Evolutionary conservation across 2,888 invertebrate genomes (phyloP).

Genomic region (Drosophila pegasa): DNA sequence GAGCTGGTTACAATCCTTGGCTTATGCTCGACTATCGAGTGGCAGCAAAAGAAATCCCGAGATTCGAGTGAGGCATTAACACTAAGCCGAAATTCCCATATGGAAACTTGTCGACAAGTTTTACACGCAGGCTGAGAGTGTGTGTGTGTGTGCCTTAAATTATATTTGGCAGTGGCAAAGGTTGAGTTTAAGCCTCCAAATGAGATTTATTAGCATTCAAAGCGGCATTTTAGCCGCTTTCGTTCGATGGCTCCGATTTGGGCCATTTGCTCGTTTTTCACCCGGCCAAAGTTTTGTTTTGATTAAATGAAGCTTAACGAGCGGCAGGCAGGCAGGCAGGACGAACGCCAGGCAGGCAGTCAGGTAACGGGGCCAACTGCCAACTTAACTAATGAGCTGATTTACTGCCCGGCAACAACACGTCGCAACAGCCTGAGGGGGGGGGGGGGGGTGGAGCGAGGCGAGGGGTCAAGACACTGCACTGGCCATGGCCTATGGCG

Average conservation of each 20-base stretch:
- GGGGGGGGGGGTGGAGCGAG: conserved; percentile 9
- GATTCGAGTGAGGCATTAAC: conserved; percentile 42
- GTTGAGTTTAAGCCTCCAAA: conserved; percentile 67
- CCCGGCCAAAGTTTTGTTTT: conserved; percentile 77
- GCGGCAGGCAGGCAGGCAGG: conserved; percentile 33
- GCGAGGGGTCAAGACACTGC: conserved; percentile 34
- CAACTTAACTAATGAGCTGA: conserved; percentile 82
- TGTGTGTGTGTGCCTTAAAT: conserved; percentile 48
- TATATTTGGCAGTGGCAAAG: conserved; percentile 64
- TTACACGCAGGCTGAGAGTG: background rate
- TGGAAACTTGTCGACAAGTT: conserved; percentile 49
- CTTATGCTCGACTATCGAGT: conserved; percentile 40
- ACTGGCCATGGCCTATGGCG: conserved; percentile 14
- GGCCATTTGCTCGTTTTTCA: conserved; percentile 72
- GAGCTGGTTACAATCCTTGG: conserved; percentile 31
- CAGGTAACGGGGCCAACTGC: conserved; percentile 38
- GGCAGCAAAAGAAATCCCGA: conserved; percentile 17
- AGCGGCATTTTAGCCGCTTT: conserved; percentile 75
- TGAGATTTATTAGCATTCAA: conserved; percentile 83
- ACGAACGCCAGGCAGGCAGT: conserved; percentile 25
- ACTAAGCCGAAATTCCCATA: conserved; percentile 33
- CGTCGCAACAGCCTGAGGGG: conserved; percentile 46
- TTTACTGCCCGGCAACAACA: conserved; percentile 77
- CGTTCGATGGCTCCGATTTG: conserved; percentile 20
- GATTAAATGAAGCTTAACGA: conserved; percentile 83